These are phyloP conservation scores for Arion vulgaris DNA, from an alignment of 1,140 invertebrate genomes.

Conservation along the genomic window DNA sequence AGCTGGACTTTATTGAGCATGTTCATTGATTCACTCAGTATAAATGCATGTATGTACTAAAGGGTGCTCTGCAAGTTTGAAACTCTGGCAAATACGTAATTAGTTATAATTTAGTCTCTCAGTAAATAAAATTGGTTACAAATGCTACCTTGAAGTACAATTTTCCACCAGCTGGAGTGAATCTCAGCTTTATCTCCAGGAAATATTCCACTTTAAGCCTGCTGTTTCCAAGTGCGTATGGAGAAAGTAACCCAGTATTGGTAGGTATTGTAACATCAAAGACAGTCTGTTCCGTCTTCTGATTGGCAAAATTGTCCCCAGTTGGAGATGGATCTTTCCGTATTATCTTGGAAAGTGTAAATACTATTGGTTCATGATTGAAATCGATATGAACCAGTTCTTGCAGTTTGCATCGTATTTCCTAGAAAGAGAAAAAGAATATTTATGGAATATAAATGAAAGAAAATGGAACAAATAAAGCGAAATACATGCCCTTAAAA, in stretches of 20 bases:
- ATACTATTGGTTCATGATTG: slow-evolving; percentile 40
- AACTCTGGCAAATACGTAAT: no score
- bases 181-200: slow-evolving; percentile 53
- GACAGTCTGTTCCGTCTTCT: slow-evolving; percentile 37
- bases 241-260: slow-evolving; percentile 52
- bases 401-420: slow-evolving; percentile 52
- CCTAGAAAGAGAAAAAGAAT: slow-evolving; percentile 14
- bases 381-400: slow-evolving; percentile 48
- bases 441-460: neutral
- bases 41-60: no score
- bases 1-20: no score
- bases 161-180: slow-evolving; percentile 56
- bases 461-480: no score
- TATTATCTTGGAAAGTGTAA: slow-evolving; percentile 44
- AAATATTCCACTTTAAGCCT: slow-evolving; percentile 54
- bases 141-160: slow-evolving; percentile 47
- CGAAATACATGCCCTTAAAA: no score
- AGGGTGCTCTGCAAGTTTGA: no score
- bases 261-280: slow-evolving; percentile 58
- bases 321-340: slow-evolving; percentile 42
- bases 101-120: no score
- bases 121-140: no score
- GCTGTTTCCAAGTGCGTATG: slow-evolving; percentile 50
- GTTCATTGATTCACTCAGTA: no score
- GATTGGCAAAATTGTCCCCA: slow-evolving; percentile 23